phyloP scores from a whole-genome alignment of 2,113 vertebrate genomes.

The Corythaeola cristata region DNA sequence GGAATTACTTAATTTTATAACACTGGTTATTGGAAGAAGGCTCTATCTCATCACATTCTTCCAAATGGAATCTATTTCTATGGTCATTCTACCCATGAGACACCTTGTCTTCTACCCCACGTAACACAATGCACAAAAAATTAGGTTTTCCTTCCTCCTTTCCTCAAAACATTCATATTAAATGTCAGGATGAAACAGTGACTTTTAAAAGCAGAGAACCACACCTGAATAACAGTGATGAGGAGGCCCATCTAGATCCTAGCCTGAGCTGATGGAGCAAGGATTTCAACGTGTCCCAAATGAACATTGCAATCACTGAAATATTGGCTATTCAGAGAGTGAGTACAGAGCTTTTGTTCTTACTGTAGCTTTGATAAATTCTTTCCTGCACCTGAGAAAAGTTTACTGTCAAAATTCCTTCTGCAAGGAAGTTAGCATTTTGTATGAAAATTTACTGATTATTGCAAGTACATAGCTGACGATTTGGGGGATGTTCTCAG shows the following conservation, averaged over 20 bases:
- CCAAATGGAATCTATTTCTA: neutral
- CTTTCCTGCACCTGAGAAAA: neutral
- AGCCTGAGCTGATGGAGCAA: neutral
- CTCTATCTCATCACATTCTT: neutral
- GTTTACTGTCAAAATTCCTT: neutral
- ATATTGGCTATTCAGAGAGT: neutral
- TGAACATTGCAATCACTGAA: neutral
- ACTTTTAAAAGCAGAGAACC: neutral
- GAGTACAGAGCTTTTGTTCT: neutral
- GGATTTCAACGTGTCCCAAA: neutral
- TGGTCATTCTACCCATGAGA: neutral
- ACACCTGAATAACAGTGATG: neutral
- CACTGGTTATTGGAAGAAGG: neutral
- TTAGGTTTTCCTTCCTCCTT: neutral
- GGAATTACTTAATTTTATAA: neutral
- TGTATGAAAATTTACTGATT: neutral
- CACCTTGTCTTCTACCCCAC: neutral
- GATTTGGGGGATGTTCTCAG: neutral
- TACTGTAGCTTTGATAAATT: neutral
- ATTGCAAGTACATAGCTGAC: neutral
- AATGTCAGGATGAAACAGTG: neutral
- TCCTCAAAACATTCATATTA: neutral
- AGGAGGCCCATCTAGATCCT: neutral
- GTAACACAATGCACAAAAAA: neutral
- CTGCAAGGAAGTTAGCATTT: neutral